These are phyloP conservation scores for Sylvicola cinctus DNA, from an alignment of 2,888 invertebrate genomes.

Conservation along the genomic window DNA sequence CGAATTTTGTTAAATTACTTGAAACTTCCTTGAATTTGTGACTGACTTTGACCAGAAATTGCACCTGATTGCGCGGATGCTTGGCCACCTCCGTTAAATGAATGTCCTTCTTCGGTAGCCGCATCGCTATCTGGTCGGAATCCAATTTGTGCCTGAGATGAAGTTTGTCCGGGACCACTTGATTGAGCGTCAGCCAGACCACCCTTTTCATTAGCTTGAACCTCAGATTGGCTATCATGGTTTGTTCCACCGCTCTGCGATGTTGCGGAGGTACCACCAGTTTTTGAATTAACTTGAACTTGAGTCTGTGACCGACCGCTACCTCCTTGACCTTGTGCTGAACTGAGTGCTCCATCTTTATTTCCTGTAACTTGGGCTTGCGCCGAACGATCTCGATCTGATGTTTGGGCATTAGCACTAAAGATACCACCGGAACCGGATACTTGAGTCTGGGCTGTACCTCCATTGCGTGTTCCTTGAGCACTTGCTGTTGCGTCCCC, in stretches of 20 bases:
- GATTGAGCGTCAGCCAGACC: conserved; percentile 75
- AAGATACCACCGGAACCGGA: conserved; percentile 61
- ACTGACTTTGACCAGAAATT: conserved; percentile 57
- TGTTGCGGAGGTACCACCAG: conserved; percentile 52
- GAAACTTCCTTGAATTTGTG: conserved; percentile 63
- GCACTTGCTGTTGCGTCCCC: conserved; percentile 58
- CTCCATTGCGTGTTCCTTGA: conserved; percentile 52
- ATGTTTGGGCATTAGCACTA: conserved; percentile 63
- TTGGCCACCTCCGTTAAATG: conserved; percentile 54
- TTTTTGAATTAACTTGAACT: conserved; percentile 52
- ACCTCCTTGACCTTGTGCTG: conserved; percentile 53
- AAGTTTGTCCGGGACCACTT: conserved; percentile 63
- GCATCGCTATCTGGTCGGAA: conserved; percentile 49
- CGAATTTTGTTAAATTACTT: conserved; percentile 13
- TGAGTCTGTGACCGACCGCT: conserved; percentile 56
- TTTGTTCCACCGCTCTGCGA: conserved; percentile 54
- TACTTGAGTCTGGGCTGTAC: conserved; percentile 63
- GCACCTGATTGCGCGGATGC: conserved; percentile 61
- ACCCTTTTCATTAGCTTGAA: conserved; percentile 61
- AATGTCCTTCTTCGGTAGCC: conserved; percentile 24
- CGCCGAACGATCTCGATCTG: conserved; percentile 50
- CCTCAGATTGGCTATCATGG: conserved; percentile 42
- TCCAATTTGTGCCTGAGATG: conserved; percentile 75
- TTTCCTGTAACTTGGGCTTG: conserved; percentile 44
- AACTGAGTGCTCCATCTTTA: conserved; percentile 51